Percentiles rank a stretch among this genome's conserved stretches.
Conservation (phyloP, 2,797 vertebrate species). For the Poeciliopsis gracilis region DNA sequence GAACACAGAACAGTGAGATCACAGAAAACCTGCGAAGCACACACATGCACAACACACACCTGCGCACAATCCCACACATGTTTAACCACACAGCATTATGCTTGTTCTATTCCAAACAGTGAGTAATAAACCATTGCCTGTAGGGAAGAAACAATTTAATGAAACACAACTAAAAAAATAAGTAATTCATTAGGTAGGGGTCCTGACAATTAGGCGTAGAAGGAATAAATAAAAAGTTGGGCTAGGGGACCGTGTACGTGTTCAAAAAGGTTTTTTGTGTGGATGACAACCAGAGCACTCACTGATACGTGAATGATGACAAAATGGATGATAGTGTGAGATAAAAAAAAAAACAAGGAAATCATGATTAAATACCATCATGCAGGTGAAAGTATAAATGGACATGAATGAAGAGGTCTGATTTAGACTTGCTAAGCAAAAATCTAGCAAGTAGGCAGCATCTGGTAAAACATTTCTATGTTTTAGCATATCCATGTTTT, state of each 20-base stretch:
- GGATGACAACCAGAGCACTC: slow-evolving; percentile 72
- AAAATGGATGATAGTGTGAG: slow-evolving; percentile 51
- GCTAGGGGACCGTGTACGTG: slow-evolving; percentile 14
- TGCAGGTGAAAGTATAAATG: slow-evolving; percentile 49
- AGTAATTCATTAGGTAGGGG: slow-evolving; percentile 13
- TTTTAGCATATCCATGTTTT: slow-evolving; percentile 38
- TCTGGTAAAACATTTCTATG: slow-evolving; percentile 43
- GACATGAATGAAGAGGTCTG: slow-evolving; percentile 45
- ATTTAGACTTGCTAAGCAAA: slow-evolving; percentile 53
- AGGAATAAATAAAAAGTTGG: slow-evolving; percentile 25
- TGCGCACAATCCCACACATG: slow-evolving; percentile 10
- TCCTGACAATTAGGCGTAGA: slow-evolving; percentile 23
- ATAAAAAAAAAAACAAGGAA: slow-evolving; percentile 38
- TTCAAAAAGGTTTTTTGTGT: slow-evolving; percentile 35
- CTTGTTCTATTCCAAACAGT: slow-evolving; percentile 39
- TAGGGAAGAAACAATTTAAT: slow-evolving; percentile 57
- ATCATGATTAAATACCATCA: slow-evolving; percentile 44
- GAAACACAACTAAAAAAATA: slow-evolving; percentile 15
- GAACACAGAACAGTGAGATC: slow-evolving; percentile 26
- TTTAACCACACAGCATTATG: slow-evolving; percentile 25
- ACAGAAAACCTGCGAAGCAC: slow-evolving; percentile 11
- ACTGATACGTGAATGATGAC: slow-evolving; percentile 54
- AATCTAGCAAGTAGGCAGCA: slow-evolving; percentile 30
- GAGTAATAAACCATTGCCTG: slow-evolving; percentile 39
- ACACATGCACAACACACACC: slow-evolving; percentile 13